Evolutionary conservation across 1,140 invertebrate species (phyloP), one percentile per base, ranked within the genome.

Genomic region (Achatina immaculata): DNA sequence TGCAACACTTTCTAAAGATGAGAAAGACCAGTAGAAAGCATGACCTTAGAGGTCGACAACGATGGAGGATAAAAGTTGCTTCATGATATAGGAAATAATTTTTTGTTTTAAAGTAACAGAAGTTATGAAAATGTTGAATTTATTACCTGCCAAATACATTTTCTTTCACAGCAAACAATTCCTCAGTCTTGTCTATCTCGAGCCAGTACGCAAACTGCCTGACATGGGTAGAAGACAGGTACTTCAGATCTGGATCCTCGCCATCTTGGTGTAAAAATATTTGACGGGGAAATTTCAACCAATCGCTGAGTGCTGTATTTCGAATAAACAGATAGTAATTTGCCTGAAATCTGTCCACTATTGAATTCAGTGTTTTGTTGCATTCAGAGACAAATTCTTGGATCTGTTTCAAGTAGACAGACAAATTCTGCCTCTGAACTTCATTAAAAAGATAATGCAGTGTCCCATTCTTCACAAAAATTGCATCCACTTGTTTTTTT

Each of bases 201-300:
- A 89, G 75, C 88, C 87, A 88, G 19, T 81, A 72, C 42, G 88
- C 78, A 72, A 89, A 89, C 40, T 85, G 84, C n/a, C 78, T 81
- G n/a, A 88, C 42, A 66, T 86, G 82, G 38, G 84, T 83, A 0
- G 76, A 80, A 1, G 80, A 83, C 68, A 85, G 66, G 40, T 78
- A 81, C 38, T 74, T 71, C 28, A 31, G 51, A 38, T 83, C 82
- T 7, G 78, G 28, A n/a, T 83, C 45, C 6, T 84, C 78, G 19
- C 77, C 80, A 36, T 86, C 80, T 66, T 87, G 87, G 6, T 76
- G 51, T 45, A 86, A 83, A 43, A 88, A 89, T 14, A 86, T 83
- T 34, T 88, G 83, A 31, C 84, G 78, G 0, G 88, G 86, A 77
- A 88, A 85, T 34, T 82, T 78, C 24, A 89, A 77, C 87, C 87